Percentiles rank a stretch among this genome's conserved stretches.
Evolutionary conservation across 2,113 vertebrate genomes (phyloP).

Genomic region (Mirza zaza): DNA sequence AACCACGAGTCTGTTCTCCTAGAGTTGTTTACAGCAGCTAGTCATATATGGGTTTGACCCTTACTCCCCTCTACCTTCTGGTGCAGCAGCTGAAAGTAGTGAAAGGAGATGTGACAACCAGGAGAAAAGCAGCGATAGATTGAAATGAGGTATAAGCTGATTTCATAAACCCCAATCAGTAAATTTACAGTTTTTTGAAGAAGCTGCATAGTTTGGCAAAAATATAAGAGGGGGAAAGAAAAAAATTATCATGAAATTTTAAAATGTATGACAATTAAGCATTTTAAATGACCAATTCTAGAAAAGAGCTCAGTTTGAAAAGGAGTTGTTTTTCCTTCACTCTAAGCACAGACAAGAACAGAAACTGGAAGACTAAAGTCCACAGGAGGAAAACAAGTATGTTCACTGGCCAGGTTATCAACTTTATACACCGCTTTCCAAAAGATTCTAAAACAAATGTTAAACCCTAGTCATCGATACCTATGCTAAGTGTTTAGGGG

Average conservation of each 20-base stretch:
- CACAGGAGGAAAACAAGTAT: not conserved
- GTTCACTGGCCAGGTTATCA: not conserved
- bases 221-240: not conserved
- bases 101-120: not conserved
- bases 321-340: not conserved
- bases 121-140: conserved; percentile 32
- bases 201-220: conserved; percentile 54
- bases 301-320: not conserved
- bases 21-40: not conserved
- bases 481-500: not conserved
- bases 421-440: conserved; percentile 21
- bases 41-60: not conserved
- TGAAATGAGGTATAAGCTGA: conserved; percentile 43
- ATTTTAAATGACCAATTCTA: conserved; percentile 14
- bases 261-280: not conserved
- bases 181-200: conserved; percentile 48
- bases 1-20: not conserved
- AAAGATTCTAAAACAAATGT: conserved; percentile 21
- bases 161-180: not conserved
- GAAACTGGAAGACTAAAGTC: not conserved
- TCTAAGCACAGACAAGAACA: not conserved
- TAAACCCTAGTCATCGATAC: conserved; percentile 9
- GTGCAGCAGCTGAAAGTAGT: not conserved
- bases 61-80: not conserved
- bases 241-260: not conserved